phyloP scores from a whole-genome alignment of 2,797 vertebrate genomes.

The Pipistrellus nathusii region DNA sequence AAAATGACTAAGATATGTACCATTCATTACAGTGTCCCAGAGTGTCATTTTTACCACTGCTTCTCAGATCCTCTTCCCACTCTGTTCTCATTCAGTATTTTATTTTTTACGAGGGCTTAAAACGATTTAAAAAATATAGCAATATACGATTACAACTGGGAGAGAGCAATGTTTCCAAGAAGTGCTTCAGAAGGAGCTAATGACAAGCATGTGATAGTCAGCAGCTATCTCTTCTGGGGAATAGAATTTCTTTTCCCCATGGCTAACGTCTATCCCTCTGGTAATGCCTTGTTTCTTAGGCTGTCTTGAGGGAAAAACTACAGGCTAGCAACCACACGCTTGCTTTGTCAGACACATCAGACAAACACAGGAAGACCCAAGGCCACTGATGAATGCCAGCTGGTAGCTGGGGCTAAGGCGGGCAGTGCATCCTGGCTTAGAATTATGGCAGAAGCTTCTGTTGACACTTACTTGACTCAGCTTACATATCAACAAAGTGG shows the following conservation, averaged over 20 bases:
- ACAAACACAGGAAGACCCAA: not conserved
- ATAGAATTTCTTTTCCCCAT: slow-evolving; percentile 38
- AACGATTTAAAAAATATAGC: not conserved
- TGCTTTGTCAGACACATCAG: slow-evolving; percentile 68
- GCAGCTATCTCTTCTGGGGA: slow-evolving; percentile 33
- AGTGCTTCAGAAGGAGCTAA: slow-evolving; percentile 54
- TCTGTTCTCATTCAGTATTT: not conserved
- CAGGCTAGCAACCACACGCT: slow-evolving; percentile 78
- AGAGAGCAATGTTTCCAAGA: slow-evolving; percentile 14
- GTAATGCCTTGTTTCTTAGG: slow-evolving; percentile 79
- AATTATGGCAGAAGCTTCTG: not conserved
- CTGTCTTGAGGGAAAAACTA: slow-evolving; percentile 77
- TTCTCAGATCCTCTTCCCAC: not conserved
- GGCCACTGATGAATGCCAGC: not conserved
- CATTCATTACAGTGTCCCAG: not conserved
- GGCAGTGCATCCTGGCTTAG: not conserved
- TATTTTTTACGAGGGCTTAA: not conserved
- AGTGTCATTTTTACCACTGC: not conserved
- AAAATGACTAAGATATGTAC: not conserved
- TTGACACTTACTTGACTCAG: slow-evolving; percentile 45
- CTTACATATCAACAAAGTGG: slow-evolving; percentile 9
- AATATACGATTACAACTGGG: not conserved
- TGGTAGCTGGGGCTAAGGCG: not conserved
- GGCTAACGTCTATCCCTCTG: slow-evolving; percentile 68
- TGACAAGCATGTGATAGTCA: not conserved